Evolutionary conservation across 2,888 invertebrate species (phyloP).

Genomic region (Achlya flavicornis): DNA sequence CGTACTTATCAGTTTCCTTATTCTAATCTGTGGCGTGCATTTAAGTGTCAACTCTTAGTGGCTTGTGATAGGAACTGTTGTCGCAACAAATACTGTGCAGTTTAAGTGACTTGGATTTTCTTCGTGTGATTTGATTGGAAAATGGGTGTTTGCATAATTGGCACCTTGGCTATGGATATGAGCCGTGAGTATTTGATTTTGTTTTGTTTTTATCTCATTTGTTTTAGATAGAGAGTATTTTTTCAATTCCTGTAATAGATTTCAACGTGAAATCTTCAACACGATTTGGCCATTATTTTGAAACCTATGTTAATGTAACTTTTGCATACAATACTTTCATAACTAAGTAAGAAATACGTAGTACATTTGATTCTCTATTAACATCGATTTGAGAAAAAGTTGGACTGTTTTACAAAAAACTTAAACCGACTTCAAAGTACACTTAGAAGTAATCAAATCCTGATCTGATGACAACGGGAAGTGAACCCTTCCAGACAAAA

Average conservation of each 20-base stretch:
- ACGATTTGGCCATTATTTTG: too few species aligned
- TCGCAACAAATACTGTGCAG: slow-evolving; percentile 19
- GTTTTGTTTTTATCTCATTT: background rate
- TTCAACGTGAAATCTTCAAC: background rate
- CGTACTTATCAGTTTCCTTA: slow-evolving; percentile 38
- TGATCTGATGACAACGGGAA: too few species aligned
- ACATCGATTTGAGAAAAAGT: too few species aligned
- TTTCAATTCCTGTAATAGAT: background rate
- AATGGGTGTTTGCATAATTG: slow-evolving; percentile 74
- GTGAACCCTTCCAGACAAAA: too few species aligned
- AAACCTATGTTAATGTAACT: background rate
- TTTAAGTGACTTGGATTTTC: slow-evolving; percentile 22
- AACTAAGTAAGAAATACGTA: background rate
- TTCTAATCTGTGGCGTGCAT: slow-evolving; percentile 32
- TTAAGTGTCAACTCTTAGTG: slow-evolving; percentile 13
- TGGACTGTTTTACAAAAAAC: too few species aligned
- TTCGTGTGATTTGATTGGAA: slow-evolving; percentile 30
- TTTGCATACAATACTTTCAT: background rate
- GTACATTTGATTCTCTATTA: background rate
- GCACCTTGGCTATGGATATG: slow-evolving; percentile 75
- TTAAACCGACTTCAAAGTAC: too few species aligned
- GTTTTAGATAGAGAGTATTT: background rate
- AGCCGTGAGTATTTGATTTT: slow-evolving; percentile 63
- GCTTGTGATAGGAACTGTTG: slow-evolving; percentile 18
- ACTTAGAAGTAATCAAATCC: too few species aligned